A percentile compares a stretch with the other conserved stretches of the same genome.
Evolutionary conservation across 2,888 invertebrate species (phyloP).

Genomic region (Nymphalis c-album): DNA sequence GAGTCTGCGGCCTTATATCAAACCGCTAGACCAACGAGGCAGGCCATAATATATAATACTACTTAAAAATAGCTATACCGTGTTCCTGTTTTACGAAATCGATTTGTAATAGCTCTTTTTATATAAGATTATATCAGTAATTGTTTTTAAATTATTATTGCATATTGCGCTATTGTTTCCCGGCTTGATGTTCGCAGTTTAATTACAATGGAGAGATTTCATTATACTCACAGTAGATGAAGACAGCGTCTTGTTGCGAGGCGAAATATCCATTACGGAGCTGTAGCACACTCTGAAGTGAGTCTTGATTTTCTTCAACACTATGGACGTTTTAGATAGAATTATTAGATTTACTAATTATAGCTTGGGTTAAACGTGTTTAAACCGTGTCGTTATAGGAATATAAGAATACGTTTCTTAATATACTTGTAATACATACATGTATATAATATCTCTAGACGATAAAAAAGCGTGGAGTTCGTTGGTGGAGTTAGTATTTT

Average conservation of each 20-base stretch:
- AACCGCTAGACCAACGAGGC: no score
- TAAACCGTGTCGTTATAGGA: no score
- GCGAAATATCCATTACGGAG: constrained; percentile 16
- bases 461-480: no score
- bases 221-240: constrained; percentile 17
- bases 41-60: no score
- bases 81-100: no score
- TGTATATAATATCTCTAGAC: no score
- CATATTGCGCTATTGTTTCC: constrained; percentile 15
- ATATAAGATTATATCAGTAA: constrained; percentile 3
- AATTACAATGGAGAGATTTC: constrained; percentile 25
- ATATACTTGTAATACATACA: no score
- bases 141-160: constrained; percentile 22
- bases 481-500: no score
- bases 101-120: neutral
- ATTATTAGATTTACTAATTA: neutral
- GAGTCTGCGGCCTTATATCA: no score
- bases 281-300: neutral
- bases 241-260: constrained; percentile 16
- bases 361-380: no score
- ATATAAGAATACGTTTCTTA: no score
- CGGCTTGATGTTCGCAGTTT: constrained; percentile 19
- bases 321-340: neutral
- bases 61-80: no score
- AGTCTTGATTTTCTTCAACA: neutral